Conservation (phyloP, 1,140 invertebrate species). For the Tetranychus cinnabarinus region DNA sequence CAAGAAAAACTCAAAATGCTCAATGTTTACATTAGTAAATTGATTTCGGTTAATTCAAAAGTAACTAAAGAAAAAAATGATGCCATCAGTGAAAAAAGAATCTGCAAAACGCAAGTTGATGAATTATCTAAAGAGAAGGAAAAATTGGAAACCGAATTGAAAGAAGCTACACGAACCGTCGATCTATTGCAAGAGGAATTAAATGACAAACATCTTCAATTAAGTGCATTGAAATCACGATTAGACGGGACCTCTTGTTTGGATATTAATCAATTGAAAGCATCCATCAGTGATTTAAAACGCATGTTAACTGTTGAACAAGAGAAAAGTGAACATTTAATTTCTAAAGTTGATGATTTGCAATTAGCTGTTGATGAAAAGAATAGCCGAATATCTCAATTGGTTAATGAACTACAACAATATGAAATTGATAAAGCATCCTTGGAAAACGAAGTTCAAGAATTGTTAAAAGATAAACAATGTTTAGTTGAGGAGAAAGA, state of each 20-base stretch:
- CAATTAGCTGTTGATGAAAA: neutral
- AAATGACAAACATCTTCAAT: constrained; percentile 5
- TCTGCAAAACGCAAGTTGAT: neutral
- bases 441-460: neutral
- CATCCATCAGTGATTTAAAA: neutral
- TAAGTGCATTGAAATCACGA: constrained; percentile 1
- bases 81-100: neutral
- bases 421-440: neutral
- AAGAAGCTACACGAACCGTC: neutral
- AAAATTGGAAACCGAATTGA: neutral
- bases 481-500: neutral
- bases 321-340: neutral
- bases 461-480: neutral
- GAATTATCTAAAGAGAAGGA: neutral
- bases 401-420: neutral
- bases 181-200: constrained; percentile 6
- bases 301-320: neutral
- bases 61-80: neutral
- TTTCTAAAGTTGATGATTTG: neutral
- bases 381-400: neutral
- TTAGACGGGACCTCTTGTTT: neutral
- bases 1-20: neutral
- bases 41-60: neutral
- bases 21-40: neutral
- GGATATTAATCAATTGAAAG: neutral